phyloP scores from a whole-genome alignment of 2,113 vertebrate species.

The Stigmatopora nigra region DNA sequence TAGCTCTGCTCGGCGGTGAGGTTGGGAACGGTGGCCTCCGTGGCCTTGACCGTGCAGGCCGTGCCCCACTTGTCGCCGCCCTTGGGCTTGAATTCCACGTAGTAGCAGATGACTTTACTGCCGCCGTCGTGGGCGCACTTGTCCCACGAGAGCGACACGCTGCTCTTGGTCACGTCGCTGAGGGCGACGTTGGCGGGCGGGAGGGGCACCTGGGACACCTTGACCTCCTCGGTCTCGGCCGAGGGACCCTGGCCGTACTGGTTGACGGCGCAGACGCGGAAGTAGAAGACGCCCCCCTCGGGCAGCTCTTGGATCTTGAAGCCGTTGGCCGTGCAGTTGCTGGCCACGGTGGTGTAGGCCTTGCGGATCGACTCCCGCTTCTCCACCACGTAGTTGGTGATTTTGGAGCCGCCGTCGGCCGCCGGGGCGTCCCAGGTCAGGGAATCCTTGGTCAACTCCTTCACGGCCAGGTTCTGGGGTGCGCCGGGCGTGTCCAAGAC shows the following conservation, averaged over 20 bases:
- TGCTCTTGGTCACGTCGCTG: conserved; percentile 83
- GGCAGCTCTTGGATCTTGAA: conserved; percentile 90
- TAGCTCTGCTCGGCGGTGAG: conserved; percentile 85
- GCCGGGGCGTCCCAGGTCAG: conserved; percentile 88
- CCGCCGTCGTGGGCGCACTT: conserved; percentile 94
- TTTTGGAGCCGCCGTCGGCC: conserved; percentile 92
- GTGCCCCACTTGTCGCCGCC: conserved; percentile 88
- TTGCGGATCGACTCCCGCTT: conserved; percentile 96
- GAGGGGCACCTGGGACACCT: conserved; percentile 84
- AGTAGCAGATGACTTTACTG: conserved; percentile 91
- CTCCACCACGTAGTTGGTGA: conserved; percentile 94
- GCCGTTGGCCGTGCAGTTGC: conserved; percentile 82
- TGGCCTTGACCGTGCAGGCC: conserved; percentile 83
- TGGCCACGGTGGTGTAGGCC: conserved; percentile 88
- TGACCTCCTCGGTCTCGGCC: conserved; percentile 84
- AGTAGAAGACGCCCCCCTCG: conserved; percentile 90
- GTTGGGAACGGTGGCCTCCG: conserved; percentile 84
- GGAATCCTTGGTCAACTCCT: conserved; percentile 89
- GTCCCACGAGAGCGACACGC: conserved; percentile 84
- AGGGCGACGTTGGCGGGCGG: conserved; percentile 84
- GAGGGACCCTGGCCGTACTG: conserved; percentile 85
- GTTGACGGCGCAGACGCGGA: conserved; percentile 90
- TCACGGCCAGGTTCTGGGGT: conserved; percentile 79
- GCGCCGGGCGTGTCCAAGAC: conserved; percentile 93
- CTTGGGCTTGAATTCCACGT: conserved; percentile 93